These are phyloP conservation scores for Tyto alba DNA, from an alignment of 2,113 vertebrate genomes.

Conservation along the genomic window DNA sequence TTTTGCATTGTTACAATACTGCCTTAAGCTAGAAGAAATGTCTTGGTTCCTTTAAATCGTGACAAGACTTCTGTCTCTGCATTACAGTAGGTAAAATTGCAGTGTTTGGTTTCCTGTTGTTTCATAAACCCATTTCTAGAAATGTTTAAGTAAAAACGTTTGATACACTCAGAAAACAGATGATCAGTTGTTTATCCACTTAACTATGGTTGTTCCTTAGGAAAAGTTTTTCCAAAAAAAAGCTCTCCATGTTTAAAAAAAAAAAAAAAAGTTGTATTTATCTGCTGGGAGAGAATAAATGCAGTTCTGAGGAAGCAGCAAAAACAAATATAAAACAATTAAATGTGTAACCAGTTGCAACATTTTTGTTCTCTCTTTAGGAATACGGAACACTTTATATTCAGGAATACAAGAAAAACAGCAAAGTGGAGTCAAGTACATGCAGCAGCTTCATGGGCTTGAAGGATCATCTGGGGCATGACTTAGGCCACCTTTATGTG, in stretches of 20 bases:
- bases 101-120: not conserved
- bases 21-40: not conserved
- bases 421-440: constrained; percentile 84
- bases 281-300: not conserved
- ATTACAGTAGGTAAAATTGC: not conserved
- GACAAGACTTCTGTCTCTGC: not conserved
- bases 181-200: not conserved
- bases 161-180: not conserved
- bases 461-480: constrained; percentile 90
- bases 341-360: constrained; percentile 32
- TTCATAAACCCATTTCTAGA: not conserved
- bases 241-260: not conserved
- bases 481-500: constrained; percentile 87
- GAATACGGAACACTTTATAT: constrained; percentile 77
- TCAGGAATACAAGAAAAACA: constrained; percentile 76
- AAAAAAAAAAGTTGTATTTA: not conserved
- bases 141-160: not conserved
- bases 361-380: constrained; percentile 67
- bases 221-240: not conserved
- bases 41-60: not conserved
- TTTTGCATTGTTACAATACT: not conserved
- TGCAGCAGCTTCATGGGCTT: constrained; percentile 93
- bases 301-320: not conserved
- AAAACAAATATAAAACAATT: not conserved
- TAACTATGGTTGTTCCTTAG: not conserved